Base-by-base conservation (phyloP, 2,888 invertebrate species). In the Drosophila gaucha region DNA sequence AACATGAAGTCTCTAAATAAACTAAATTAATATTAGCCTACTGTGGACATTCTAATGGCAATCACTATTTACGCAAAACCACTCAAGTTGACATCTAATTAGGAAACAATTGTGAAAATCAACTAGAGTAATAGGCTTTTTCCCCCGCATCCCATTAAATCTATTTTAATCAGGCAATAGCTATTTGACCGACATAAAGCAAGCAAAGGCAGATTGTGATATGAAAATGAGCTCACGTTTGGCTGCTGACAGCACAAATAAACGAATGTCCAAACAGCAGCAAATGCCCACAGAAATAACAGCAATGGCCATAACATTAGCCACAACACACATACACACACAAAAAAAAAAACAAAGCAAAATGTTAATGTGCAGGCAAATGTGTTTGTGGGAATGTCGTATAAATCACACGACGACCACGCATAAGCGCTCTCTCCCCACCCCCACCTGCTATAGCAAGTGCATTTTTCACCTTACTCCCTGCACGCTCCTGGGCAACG, bases 361-460 rank as follows among this genome's bases (percentile, higher is more conserved):
- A 80, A 75, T 83, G 75, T 78, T 83, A 86, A 83, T 80, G 73
- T n/a, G 60, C 59, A 55, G 56, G 74, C 67, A 74, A 80, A 80
- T 66, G 54, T 50, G 47, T 55, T 35, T 77, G 47, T 58, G 50
- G 54, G 59, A 74, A 69, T 70, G 82, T 63, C 73, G 59, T 68
- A 83, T 86, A 86, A 83, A 80, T 83, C 83, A 83, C 64, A 73
- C 47, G 41, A 75, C 30, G 31, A n/a, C n/a, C 9, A 46, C 18
- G 33, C 28, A 30, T 49, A 52, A 50, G 44, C 56, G 43, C 46
- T 51, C 43, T 56, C 33, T 28, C 47, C 54, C 36, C 50, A 41
- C 36, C 20, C 14, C 26, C 50, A n/a, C 31, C 14, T 43, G 51
- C 24, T 33, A 16, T 18, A 12, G 44, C 59, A 55, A 69, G 47